phyloP scores from a whole-genome alignment of 1,140 invertebrate species.

The Rhyacophila brunnea region DNA sequence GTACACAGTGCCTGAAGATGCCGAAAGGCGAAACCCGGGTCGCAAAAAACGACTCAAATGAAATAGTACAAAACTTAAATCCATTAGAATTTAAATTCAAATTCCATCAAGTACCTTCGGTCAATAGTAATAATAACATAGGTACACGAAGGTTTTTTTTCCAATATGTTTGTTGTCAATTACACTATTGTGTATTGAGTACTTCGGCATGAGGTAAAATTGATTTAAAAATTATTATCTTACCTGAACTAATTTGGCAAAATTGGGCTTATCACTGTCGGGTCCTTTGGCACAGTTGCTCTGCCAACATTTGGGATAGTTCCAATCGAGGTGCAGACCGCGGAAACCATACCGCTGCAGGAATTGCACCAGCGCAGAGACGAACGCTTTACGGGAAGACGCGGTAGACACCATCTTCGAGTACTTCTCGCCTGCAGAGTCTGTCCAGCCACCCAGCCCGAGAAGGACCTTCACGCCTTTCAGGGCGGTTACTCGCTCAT shows the following conservation, averaged over 20 bases:
- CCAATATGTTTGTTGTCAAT: no score
- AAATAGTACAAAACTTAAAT: no score
- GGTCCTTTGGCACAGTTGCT: conserved; percentile 82
- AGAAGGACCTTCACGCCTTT: conserved; percentile 68
- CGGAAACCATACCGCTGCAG: conserved; percentile 73
- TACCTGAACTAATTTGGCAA: conserved; percentile 71
- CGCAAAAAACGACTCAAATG: no score
- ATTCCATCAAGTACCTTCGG: no score
- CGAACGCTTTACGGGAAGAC: conserved; percentile 65
- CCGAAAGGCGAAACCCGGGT: no score
- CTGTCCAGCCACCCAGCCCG: conserved; percentile 88
- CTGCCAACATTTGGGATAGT: conserved; percentile 90
- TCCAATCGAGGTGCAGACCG: conserved; percentile 87
- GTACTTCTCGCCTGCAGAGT: conserved; percentile 82
- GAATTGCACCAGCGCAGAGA: conserved; percentile 65
- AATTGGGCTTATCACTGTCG: conserved; percentile 72
- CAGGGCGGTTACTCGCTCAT: conserved; percentile 64
- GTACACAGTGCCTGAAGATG: no score
- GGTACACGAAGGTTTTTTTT: no score
- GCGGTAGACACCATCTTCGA: conserved; percentile 69
- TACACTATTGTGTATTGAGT: no score
- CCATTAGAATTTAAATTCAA: no score
- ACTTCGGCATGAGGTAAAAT: no score
- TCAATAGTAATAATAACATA: no score
- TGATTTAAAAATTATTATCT: not conserved